These are phyloP conservation scores for Ascidia mentula DNA, from an alignment of 23 tunicate genomes.

Conservation along the genomic window DNA sequence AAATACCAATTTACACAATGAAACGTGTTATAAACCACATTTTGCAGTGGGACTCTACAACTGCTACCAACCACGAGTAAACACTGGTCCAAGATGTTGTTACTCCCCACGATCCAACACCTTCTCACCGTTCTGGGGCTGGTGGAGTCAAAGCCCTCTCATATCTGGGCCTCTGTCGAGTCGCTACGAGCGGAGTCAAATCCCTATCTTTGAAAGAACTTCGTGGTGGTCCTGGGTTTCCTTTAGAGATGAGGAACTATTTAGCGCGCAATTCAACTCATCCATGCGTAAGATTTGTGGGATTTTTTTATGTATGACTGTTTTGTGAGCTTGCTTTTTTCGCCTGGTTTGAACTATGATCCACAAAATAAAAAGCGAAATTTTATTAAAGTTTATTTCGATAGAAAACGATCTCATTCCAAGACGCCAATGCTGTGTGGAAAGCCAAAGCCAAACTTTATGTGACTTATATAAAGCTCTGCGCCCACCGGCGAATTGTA, in stretches of 20 bases:
- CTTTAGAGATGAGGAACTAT: neutral
- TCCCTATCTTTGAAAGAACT: neutral
- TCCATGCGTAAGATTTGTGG: too few relatives aligned
- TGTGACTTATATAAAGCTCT: conserved; percentile 1
- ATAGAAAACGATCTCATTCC: conserved; percentile 37
- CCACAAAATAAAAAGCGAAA: too few relatives aligned
- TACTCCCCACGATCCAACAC: neutral
- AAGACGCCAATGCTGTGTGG: conserved; percentile 24
- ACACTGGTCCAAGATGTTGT: conserved; percentile 21
- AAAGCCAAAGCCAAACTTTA: neutral
- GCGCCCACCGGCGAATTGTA: conserved; percentile 18
- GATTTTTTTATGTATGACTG: too few relatives aligned
- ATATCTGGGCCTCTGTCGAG: conserved; percentile 6
- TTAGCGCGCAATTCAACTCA: neutral
- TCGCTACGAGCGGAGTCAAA: conserved; percentile 7
- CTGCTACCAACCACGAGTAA: conserved; percentile 1
- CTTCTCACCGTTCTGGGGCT: neutral
- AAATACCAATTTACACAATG: too few relatives aligned
- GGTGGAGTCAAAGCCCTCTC: neutral
- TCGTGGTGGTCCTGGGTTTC: neutral
- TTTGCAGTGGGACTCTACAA: too few relatives aligned
- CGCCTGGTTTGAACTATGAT: too few relatives aligned
- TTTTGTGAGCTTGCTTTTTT: too few relatives aligned
- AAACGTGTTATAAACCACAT: too few relatives aligned
- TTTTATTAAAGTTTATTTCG: too few relatives aligned